Evolutionary conservation across 2,113 vertebrate genomes (phyloP).

Genomic region (Colossoma macropomum): DNA sequence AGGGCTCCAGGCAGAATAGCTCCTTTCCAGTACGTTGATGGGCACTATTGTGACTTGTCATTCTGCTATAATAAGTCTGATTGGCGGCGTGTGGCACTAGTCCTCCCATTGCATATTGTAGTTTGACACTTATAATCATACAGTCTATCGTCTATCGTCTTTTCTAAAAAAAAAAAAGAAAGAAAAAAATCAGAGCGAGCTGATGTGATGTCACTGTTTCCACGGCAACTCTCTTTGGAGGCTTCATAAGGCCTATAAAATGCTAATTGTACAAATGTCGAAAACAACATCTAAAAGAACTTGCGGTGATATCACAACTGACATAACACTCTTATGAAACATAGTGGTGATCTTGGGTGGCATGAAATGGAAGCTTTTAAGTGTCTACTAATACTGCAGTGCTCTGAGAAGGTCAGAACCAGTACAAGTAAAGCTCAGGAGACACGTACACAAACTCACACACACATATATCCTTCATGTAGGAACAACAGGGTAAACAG

Average conservation of each 20-base stretch:
- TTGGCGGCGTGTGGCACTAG: constrained; percentile 64
- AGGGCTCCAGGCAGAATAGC: constrained; percentile 79
- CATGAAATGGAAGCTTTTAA: constrained; percentile 9
- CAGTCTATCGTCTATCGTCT: constrained; percentile 41
- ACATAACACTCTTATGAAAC: constrained; percentile 18
- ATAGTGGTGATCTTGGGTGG: neutral
- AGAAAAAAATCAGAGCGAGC: neutral
- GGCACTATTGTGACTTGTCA: constrained; percentile 80
- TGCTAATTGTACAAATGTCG: constrained; percentile 49
- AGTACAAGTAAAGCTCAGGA: neutral
- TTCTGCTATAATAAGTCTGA: constrained; percentile 76
- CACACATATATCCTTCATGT: neutral
- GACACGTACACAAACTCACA: neutral
- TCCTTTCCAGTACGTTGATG: constrained; percentile 79
- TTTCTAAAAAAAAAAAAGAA: neutral
- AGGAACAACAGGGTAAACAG: neutral
- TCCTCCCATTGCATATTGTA: constrained; percentile 59
- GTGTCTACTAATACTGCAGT: neutral
- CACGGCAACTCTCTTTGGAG: constrained; percentile 51
- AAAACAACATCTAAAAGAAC: constrained; percentile 38
- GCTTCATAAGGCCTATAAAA: constrained; percentile 50
- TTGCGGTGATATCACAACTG: constrained; percentile 25
- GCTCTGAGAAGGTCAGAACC: neutral
- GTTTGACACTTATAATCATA: constrained; percentile 62
- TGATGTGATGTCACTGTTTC: constrained; percentile 55